Base-by-base conservation (phyloP, 2,113 vertebrate species). In the Tragelaphus scriptus region DNA sequence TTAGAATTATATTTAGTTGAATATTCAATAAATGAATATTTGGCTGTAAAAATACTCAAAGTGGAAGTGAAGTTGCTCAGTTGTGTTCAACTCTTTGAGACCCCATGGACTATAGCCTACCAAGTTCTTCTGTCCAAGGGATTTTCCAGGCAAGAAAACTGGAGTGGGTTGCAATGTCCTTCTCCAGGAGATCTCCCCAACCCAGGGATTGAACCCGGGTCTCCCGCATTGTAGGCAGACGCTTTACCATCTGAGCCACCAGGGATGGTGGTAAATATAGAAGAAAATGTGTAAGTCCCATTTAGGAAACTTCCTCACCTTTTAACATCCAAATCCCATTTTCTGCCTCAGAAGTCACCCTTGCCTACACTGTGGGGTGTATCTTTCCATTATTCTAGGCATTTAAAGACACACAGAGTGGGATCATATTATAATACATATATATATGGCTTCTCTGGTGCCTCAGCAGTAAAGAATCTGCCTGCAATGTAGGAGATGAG, bases 81-180 rank as follows among this genome's bases (percentile, higher is more conserved):
- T 75, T 1, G 0, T 75, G 68, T 75, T 75, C 0, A 0, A 75
- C n/a, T 75, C 19, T 23, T 71, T 75, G 68, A 0, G 0, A 75
- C 19, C n/a, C 19, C 10, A 1, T 40, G n/a, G n/a, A 40, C 19
- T 3, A 75, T 40, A 75, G n/a, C 68, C 19, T 40, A 75, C n/a
- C 68, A 40, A 10, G 68, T 75, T 75, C n/a, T 75, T 71, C n/a
- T 1, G 0, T 75, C 68, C n/a, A 75, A 23, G n/a, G 68, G 68
- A 6, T 75, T 71, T 23, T 40, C 68, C 68, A 75, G 68, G 68
- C 68, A 40, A 71, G 68, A 75, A 40, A 40, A 23, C 21, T 75
- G n/a, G 68, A 75, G 19, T 75, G n/a, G 68, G n/a, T 40, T 23
- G 68, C n/a, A 10, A 23, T 40, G 23, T 75, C 11, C 68, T 75